Conservation (phyloP, 1,140 invertebrate species). For the Diplogasteroides magnus region DNA sequence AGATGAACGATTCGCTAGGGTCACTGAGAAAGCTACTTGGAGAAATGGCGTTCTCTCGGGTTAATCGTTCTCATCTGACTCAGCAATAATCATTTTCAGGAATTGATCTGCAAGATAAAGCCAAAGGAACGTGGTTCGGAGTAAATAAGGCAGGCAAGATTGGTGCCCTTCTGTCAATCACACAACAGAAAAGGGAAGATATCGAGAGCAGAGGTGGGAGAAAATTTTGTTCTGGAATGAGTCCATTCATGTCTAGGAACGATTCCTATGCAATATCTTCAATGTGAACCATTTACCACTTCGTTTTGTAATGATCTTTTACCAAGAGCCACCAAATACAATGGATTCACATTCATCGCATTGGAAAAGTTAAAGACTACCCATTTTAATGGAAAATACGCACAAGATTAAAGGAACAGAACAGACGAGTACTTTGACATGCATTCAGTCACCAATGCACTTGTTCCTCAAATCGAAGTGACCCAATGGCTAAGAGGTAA, state of each 20-base stretch:
- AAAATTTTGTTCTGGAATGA: slow-evolving; percentile 2
- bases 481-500: too few species aligned
- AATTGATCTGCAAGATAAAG: slow-evolving; percentile 34
- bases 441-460: too few species aligned
- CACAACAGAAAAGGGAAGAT: slow-evolving; percentile 27
- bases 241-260: slow-evolving; percentile 18
- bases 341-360: slow-evolving; percentile 39
- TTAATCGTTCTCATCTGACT: too few species aligned
- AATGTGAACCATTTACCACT: neutral
- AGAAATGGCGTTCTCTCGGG: too few species aligned
- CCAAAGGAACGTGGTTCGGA: slow-evolving; percentile 40
- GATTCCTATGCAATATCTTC: slow-evolving; percentile 31
- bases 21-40: too few species aligned
- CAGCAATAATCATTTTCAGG: too few species aligned
- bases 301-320: slow-evolving; percentile 22
- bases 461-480: too few species aligned
- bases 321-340: slow-evolving; percentile 27
- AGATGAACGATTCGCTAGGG: too few species aligned
- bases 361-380: slow-evolving; percentile 37
- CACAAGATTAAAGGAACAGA: too few species aligned
- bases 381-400: too few species aligned
- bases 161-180: slow-evolving; percentile 40
- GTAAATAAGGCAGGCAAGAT: slow-evolving; percentile 29
- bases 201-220: slow-evolving; percentile 29
- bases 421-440: too few species aligned